Percentiles rank a stretch among this genome's conserved stretches.
These are phyloP conservation scores for Micrastur ruficollis DNA, from an alignment of 2,797 vertebrate genomes.

Conservation along the genomic window DNA sequence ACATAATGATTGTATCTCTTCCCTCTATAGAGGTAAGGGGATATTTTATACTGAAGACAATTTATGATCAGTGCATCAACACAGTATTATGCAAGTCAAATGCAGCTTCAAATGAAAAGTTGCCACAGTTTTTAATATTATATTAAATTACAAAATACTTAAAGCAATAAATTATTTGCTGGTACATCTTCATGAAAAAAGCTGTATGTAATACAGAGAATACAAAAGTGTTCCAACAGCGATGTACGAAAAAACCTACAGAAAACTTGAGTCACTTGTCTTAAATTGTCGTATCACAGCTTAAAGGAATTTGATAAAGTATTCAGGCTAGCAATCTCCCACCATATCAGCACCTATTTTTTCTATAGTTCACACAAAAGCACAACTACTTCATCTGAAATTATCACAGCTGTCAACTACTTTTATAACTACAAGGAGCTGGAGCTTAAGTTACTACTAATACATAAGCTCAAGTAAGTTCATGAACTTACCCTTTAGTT, in stretches of 20 bases:
- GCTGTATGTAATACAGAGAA: background rate
- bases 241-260: background rate
- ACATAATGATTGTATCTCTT: rapidly evolving
- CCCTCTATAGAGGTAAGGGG: background rate
- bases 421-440: conserved; percentile 23
- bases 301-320: background rate
- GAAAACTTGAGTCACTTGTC: background rate
- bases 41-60: background rate
- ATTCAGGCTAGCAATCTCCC: background rate
- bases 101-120: background rate
- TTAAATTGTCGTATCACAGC: background rate
- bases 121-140: background rate
- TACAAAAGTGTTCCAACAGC: background rate
- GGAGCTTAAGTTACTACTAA: conserved; percentile 17
- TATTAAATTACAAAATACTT: background rate
- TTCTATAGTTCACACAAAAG: background rate
- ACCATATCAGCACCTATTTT: conserved; percentile 4
- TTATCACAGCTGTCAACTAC: conserved; percentile 9
- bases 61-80: background rate
- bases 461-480: conserved; percentile 9
- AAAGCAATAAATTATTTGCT: background rate
- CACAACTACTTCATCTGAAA: background rate
- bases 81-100: background rate
- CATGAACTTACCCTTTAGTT: conserved; percentile 14
- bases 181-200: background rate